A percentile compares a stretch with the other conserved stretches of the same genome.
Conservation (phyloP, 2,113 vertebrate genomes). For the human (Homo sapiens) region DNA sequence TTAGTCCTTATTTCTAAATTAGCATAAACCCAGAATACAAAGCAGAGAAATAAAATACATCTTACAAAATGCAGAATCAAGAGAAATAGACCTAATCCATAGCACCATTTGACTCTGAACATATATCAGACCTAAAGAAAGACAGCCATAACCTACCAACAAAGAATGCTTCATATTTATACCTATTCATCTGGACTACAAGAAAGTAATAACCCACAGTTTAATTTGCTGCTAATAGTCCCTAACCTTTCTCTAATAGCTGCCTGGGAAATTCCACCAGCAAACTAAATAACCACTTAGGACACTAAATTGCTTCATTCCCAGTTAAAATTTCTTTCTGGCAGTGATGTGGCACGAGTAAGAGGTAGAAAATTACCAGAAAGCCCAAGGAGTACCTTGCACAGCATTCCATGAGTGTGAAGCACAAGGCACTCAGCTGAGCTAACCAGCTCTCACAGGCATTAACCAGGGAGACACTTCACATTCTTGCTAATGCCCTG, state of each 20-base stretch:
- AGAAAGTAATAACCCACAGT: background rate
- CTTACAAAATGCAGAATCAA: background rate
- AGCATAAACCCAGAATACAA: background rate
- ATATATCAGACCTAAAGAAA: background rate
- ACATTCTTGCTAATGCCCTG: background rate
- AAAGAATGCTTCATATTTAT: background rate
- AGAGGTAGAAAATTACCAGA: background rate
- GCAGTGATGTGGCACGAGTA: background rate
- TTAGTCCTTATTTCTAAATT: conserved; percentile 1
- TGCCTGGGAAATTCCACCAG: background rate
- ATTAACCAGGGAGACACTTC: background rate
- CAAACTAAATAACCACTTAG: background rate
- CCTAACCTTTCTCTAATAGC: background rate
- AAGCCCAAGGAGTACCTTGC: background rate
- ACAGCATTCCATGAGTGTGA: background rate
- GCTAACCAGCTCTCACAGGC: background rate
- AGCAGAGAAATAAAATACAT: background rate
- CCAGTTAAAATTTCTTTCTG: conserved; percentile 23
- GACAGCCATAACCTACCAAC: background rate
- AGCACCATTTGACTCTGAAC: background rate
- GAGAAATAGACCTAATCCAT: background rate
- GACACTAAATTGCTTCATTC: background rate
- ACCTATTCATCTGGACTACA: background rate
- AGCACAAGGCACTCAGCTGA: background rate
- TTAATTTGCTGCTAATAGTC: background rate